Evolutionary conservation across 1,140 invertebrate genomes (phyloP), one percentile per base, ranked within the genome.

Genomic region (Brachionus manjavacas): DNA sequence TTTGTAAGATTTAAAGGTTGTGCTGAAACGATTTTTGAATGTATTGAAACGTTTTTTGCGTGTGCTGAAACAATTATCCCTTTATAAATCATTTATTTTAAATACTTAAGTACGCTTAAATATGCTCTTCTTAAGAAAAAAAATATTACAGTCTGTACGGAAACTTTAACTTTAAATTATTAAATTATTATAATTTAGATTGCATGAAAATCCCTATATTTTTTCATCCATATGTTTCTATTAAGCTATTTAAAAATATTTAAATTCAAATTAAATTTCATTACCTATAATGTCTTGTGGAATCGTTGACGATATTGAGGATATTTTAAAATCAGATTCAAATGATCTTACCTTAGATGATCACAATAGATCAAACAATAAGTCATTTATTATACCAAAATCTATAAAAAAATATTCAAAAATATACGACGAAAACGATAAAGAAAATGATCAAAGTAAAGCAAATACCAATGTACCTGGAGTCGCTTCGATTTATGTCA

Each of bases 401-500:
- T 39, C n/a, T 4, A n/a, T 41, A 11, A 81, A 81, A 23, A 81
- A 60, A 23, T 25, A 31, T 25, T 25, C 41, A 28, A 60, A 79
- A 52, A 9, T 23, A 52, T 52, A 12, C 35, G 35, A 41, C 9
- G 25, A 68, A 35, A 43, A 68, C 14, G 41, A 84, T 7, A 28
- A 49, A 23, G 20, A 74, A 28, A 9, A n/a, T 70, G 64, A 84
- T 8, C 11, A 64, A 3, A 16, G 39, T 0, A 16, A 20, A 39
- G 23, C 14, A 20, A 70, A 68, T 46, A 12, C 66, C 3, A 84
- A 84, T 55, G 52, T 46, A 7, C 60, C 60, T 16, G 66, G 66
- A 3, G 31, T 49, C 9, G 60, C 66, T 4, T 52, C 35, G 85
- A 93, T 99, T 68, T 98, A 94, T 89, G 91, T 98, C 0, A 96